A percentile compares a stretch with the other conserved stretches of the same genome.
Evolutionary conservation across 2,797 vertebrate species (phyloP).

Genomic region (Staurois parvus): DNA sequence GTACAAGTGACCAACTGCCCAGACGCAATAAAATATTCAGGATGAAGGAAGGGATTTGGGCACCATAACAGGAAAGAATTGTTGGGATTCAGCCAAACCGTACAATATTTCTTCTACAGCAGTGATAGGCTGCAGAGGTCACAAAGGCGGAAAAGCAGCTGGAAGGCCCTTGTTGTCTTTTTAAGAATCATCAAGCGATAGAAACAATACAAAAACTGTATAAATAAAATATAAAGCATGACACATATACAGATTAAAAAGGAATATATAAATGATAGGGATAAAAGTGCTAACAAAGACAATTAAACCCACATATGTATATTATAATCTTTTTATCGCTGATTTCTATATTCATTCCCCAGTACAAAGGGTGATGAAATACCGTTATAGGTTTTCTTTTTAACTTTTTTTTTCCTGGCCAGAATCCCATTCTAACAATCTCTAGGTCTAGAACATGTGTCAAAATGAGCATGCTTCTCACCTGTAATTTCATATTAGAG

Average conservation of each 20-base stretch:
- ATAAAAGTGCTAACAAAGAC: too few relatives aligned
- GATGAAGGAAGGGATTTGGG: slow-evolving; percentile 32
- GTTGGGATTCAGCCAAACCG: slow-evolving; percentile 14
- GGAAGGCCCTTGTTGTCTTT: background rate
- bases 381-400: too few relatives aligned
- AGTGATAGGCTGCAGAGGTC: slow-evolving; percentile 16
- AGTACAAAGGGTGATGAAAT: too few relatives aligned
- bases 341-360: too few relatives aligned
- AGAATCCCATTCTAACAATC: too few relatives aligned
- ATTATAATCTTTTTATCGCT: too few relatives aligned
- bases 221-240: background rate
- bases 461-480: too few relatives aligned
- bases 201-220: background rate
- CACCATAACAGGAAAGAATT: slow-evolving; percentile 47
- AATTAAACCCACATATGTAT: too few relatives aligned
- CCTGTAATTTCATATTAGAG: too few relatives aligned
- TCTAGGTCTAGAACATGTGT: too few relatives aligned
- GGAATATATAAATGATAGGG: too few relatives aligned
- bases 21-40: slow-evolving; percentile 45
- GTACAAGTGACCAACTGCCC: slow-evolving; percentile 40
- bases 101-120: slow-evolving; percentile 21
- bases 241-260: background rate
- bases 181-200: background rate
- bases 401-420: too few relatives aligned
- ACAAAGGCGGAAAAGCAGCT: slow-evolving; percentile 21